These are phyloP conservation scores for Pyrgilauda ruficollis DNA, from an alignment of 2,113 vertebrate genomes.

Conservation along the genomic window DNA sequence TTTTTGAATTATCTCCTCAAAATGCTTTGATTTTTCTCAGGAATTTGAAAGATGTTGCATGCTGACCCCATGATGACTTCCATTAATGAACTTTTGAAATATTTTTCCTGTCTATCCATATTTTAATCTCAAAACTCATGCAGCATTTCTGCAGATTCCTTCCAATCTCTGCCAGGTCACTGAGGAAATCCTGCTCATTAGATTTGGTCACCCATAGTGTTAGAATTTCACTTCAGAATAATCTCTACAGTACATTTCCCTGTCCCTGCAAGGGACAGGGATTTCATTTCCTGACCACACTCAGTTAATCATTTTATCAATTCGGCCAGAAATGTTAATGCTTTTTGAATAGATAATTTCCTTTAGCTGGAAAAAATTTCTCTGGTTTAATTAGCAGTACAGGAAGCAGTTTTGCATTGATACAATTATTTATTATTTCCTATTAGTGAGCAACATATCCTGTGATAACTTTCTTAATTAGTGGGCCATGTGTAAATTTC, in stretches of 20 bases:
- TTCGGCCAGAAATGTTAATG: constrained; percentile 19
- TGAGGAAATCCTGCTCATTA: constrained; percentile 56
- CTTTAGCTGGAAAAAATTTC: constrained; percentile 39
- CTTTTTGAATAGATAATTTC: constrained; percentile 60
- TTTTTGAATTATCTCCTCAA: not conserved
- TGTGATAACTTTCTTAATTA: constrained; percentile 36
- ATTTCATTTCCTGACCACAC: constrained; percentile 43
- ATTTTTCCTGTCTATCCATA: not conserved
- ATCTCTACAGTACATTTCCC: not conserved
- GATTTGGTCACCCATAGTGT: constrained; percentile 23
- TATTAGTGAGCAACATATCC: constrained; percentile 57
- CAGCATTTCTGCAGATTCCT: constrained; percentile 1
- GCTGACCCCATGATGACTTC: not conserved
- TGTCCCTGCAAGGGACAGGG: not conserved
- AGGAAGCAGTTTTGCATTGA: constrained; percentile 64
- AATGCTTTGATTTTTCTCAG: not conserved
- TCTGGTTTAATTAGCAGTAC: constrained; percentile 51
- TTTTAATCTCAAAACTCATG: constrained; percentile 4
- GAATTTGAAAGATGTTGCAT: not conserved
- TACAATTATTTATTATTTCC: constrained; percentile 73
- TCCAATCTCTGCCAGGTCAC: not conserved
- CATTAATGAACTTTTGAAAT: not conserved
- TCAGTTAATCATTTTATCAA: constrained; percentile 41
- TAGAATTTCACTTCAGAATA: constrained; percentile 23
- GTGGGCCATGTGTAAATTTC: constrained; percentile 14